Conservation (phyloP, 2,888 invertebrate species). For the Globia sparganii region DNA sequence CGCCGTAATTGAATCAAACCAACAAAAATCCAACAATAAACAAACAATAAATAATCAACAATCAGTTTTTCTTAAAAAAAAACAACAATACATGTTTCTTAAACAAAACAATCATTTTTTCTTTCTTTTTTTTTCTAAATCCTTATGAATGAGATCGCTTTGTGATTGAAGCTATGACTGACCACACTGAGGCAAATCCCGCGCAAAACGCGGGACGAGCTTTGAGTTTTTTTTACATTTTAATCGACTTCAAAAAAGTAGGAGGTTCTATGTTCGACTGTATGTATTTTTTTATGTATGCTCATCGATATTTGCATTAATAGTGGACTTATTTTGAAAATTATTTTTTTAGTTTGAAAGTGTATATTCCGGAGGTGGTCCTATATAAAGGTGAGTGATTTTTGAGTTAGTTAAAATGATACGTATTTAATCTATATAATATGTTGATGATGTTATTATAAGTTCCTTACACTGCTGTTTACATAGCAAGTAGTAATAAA, state of each 20-base stretch:
- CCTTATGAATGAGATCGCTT: background rate
- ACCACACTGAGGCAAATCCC: background rate
- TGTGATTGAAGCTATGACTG: background rate
- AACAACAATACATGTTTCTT: background rate
- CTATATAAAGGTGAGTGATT: background rate
- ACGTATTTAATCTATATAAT: no score
- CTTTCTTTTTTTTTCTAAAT: background rate
- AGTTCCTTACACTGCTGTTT: background rate
- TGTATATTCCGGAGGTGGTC: no score
- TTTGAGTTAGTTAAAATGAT: no score
- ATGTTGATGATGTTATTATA: background rate
- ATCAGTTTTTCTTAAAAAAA: background rate
- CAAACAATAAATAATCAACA: background rate
- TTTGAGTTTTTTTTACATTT: background rate
- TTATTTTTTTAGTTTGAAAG: no score
- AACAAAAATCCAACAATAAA: background rate
- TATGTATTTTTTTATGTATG: no score
- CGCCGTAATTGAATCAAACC: slow-evolving; percentile 10
- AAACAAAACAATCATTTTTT: no score
- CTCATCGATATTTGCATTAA: no score
- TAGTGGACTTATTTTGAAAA: no score
- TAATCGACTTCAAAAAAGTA: background rate
- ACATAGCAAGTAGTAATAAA: background rate
- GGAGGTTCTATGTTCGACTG: no score
- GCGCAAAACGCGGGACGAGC: no score